Evolutionary conservation across 1,140 invertebrate genomes (phyloP).

Genomic region (Orchestia grillus): DNA sequence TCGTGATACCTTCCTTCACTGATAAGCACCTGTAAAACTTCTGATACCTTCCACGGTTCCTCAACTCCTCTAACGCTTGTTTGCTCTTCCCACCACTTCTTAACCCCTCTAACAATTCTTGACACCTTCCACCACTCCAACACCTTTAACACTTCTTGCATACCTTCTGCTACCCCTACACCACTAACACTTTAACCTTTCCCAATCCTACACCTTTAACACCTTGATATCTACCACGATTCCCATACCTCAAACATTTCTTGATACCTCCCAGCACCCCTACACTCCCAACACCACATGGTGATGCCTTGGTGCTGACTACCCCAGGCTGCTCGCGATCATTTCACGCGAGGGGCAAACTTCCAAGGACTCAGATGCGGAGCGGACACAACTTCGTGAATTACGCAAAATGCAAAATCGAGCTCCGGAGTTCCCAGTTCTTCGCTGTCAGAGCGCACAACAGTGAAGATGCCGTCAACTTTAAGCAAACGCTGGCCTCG

Average conservation of each 20-base stretch:
- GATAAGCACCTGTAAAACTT: background rate
- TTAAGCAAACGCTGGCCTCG: background rate
- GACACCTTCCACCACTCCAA: too few relatives aligned
- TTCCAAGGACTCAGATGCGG: background rate
- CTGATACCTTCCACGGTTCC: background rate
- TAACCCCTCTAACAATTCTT: background rate
- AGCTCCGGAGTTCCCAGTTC: background rate
- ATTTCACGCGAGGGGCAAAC: background rate
- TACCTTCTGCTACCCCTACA: too few relatives aligned
- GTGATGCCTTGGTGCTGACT: background rate
- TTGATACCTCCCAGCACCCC: background rate
- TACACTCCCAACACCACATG: background rate
- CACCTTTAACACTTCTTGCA: too few relatives aligned
- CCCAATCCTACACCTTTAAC: too few relatives aligned
- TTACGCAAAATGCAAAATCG: conserved; percentile 8
- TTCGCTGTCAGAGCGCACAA: background rate
- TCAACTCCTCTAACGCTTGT: background rate
- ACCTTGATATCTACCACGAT: background rate
- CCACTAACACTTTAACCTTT: too few relatives aligned
- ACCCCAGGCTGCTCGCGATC: background rate
- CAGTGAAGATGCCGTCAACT: background rate
- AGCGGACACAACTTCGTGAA: background rate
- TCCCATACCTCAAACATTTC: background rate
- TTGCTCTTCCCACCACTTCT: background rate
- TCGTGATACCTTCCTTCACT: too few relatives aligned